Evolutionary conservation across 2,797 vertebrate species (phyloP), one percentile per base, ranked within the genome.

Genomic region (Sciurus vulgaris): DNA sequence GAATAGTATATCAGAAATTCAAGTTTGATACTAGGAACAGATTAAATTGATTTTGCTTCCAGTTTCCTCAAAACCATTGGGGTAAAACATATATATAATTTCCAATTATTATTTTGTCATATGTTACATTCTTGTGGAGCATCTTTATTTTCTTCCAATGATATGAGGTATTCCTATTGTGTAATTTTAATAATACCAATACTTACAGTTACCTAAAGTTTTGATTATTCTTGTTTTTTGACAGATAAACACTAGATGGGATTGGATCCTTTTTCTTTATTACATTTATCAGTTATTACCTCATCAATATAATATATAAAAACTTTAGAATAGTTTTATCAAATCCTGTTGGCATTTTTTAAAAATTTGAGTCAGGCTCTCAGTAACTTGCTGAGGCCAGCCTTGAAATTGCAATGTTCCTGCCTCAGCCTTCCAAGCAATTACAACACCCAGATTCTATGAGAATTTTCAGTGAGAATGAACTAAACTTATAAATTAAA

Each of bases 21-120:
- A 91, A 38, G 30, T n/a, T 22, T 41, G 6, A 93, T 33, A 63
- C 41, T 41, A 81, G 22, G 38, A 83, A 86, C n/a, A 24, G 51
- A 38, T 56, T 56, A 91, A 82, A 92, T 4, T 78, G 22, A 91
- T 72, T 89, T 79, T 88, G 49, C 28, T 94, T 85, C 63, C 38
- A 69, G 35, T 51, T 93, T 73, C 54, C 49, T 87, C 65, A 78
- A 95, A 94, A 78, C 38, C 79, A 86, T 54, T 72, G 83, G 17
- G 41, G 73, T 59, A 28, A 91, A 91, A 77, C 38, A 81, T 17
- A 26, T 65, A 41, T 41, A 12, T 24, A 70, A 33, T 30, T 69
- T 65, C 18, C 28, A 41, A 20, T 81, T 18, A 81, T 88, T 81
- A 84, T 63, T 95, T 74, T 56, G 2, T 33, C 51, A 69, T 17